phyloP scores from a whole-genome alignment of 2,113 vertebrate species.

The Larimichthys polyactis region DNA sequence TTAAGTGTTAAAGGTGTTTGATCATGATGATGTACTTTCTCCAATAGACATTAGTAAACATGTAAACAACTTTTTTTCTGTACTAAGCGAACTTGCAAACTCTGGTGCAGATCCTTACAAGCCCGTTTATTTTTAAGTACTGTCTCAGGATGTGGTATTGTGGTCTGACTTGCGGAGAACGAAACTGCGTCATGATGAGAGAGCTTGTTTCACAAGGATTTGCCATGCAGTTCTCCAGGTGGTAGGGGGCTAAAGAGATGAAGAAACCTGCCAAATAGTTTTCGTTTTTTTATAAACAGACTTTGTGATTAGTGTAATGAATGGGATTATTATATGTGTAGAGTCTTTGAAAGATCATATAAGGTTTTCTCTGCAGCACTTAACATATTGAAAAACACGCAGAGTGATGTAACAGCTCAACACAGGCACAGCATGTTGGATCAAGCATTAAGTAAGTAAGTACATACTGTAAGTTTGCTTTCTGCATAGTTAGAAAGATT shows the following conservation, averaged over 20 bases:
- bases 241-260: background rate
- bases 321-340: background rate
- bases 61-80: background rate
- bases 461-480: background rate
- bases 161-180: slow-evolving; percentile 22
- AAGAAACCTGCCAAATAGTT: background rate
- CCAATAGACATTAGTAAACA: background rate
- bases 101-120: slow-evolving; percentile 20
- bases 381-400: slow-evolving; percentile 1
- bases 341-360: background rate
- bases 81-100: background rate
- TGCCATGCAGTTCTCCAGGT: background rate
- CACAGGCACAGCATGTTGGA: background rate
- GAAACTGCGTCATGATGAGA: slow-evolving; percentile 25
- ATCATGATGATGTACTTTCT: background rate
- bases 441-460: background rate
- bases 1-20: background rate
- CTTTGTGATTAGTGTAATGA: background rate
- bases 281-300: background rate
- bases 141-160: slow-evolving; percentile 63
- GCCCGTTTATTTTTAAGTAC: slow-evolving; percentile 48
- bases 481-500: slow-evolving; percentile 16
- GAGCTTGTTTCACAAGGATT: slow-evolving; percentile 17
- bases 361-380: background rate
- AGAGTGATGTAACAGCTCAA: background rate